Conservation (phyloP, 2,797 vertebrate genomes). For the Thamnophis elegans region DNA sequence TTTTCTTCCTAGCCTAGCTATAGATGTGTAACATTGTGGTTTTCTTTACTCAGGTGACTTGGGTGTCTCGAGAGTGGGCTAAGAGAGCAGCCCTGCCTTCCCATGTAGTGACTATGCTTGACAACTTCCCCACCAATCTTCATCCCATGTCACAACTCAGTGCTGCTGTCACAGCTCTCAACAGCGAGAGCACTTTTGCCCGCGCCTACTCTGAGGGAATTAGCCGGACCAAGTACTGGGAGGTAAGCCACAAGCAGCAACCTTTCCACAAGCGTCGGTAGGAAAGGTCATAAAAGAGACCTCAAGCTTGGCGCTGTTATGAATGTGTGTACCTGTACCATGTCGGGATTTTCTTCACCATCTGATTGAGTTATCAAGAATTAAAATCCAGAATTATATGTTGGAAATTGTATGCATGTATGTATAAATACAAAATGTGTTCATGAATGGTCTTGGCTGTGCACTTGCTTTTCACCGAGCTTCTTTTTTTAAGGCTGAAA, state of each 20-base stretch:
- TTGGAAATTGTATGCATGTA: not conserved
- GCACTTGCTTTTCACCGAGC: too few species aligned
- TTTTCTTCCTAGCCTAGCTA: fast-evolving
- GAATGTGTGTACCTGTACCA: not conserved
- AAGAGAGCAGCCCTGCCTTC: slow-evolving; percentile 93
- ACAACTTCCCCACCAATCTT: slow-evolving; percentile 95
- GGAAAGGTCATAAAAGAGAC: not conserved
- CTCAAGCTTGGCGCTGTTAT: not conserved
- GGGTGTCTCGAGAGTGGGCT: slow-evolving; percentile 95
- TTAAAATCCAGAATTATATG: not conserved
- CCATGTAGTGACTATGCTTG: slow-evolving; percentile 95
- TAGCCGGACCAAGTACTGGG: slow-evolving; percentile 93
- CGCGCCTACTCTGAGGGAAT: slow-evolving; percentile 91
- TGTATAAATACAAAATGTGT: not conserved
- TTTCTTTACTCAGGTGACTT: slow-evolving; percentile 77
- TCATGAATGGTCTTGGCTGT: not conserved
- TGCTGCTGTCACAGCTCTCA: slow-evolving; percentile 91
- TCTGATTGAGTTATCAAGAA: not conserved
- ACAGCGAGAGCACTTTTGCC: slow-evolving; percentile 94
- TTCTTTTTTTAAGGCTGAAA: not conserved
- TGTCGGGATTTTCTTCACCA: not conserved
- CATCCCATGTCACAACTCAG: slow-evolving; percentile 98
- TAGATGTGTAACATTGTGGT: not conserved
- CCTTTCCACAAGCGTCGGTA: not conserved
- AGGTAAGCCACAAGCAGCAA: slow-evolving; percentile 73